Base-by-base conservation (phyloP, 1,140 invertebrate genomes). In the Fopius arisanus region DNA sequence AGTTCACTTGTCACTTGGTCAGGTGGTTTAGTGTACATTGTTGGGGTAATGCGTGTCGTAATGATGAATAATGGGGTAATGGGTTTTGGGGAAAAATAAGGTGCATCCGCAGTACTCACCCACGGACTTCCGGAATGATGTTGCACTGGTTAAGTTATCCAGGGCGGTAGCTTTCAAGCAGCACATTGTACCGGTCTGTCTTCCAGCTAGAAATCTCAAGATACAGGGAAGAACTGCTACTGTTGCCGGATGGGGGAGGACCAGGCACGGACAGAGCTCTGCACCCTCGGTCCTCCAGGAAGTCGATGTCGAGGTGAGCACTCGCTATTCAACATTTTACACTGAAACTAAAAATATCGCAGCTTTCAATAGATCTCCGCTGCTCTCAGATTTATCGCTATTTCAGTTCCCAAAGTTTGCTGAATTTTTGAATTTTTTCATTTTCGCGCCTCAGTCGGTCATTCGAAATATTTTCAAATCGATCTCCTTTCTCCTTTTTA, bases 201-300 rank as follows among this genome's bases (percentile, higher is more conserved):
- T 96, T 73, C 95, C 95, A 23, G 90, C 92, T 1, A 90, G 91
- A 51, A 90, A 92, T 75, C 89, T 93, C 48, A 95, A 95, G 82
- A 86, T 97, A 26, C 91, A 93, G 0, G 96, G 96, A 3, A 92
- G 94, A 80, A 94, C 92, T 80, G 96, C 94, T 10, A 97, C 95
- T 0, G 96, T 97, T 0, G 95, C 95, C 0, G 96, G 96, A 16
- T 97, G 96, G 96, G 96, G 96, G 10, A 85, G 95, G 54, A 96
- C 95, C 0, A 89, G 94, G 76, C 95, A 97, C 80, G 95, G 95
- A 70, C 92, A 94, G 82, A 93, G 91, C 75, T 94, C 93, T 0
- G 93, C 94, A n/a, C 93, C 93, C 14, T 91, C 92, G 0, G 90
- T 94, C 31, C 84, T 94, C 73, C 92, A 93, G 86, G 91, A 91